Percentiles rank a stretch among this genome's conserved stretches.
These are phyloP conservation scores for Desmodus rotundus DNA, from an alignment of 2,113 vertebrate species.

Conservation along the genomic window DNA sequence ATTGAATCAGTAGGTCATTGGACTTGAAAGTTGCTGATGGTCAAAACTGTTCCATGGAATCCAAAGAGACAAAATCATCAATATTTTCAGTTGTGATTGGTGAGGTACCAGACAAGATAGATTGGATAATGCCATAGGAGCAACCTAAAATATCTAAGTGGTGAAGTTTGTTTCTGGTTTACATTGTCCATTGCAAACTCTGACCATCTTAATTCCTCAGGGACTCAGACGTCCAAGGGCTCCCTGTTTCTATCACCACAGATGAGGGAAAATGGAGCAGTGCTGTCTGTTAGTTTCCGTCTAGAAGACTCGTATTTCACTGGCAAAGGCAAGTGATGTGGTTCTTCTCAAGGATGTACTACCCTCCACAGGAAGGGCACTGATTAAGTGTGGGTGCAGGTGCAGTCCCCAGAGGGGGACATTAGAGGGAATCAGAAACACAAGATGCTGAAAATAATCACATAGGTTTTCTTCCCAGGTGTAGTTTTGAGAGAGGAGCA, in stretches of 20 bases:
- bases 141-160: not conserved
- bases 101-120: not conserved
- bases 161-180: not conserved
- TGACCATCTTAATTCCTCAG: not conserved
- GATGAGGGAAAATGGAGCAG: too few relatives aligned
- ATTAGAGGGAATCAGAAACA: not conserved
- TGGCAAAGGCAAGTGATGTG: not conserved
- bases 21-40: not conserved
- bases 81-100: not conserved
- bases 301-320: not conserved
- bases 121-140: not conserved
- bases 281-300: not conserved
- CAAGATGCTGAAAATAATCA: not conserved
- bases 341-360: not conserved
- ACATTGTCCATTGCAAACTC: not conserved
- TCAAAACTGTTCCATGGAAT: not conserved
- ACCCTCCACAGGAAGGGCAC: rapidly evolving
- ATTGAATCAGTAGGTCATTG: not conserved
- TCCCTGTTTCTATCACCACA: not conserved
- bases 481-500: not conserved
- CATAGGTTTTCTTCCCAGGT: not conserved
- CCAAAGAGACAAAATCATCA: not conserved
- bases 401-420: rapidly evolving
- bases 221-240: too few relatives aligned
- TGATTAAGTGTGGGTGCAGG: too few relatives aligned